A percentile compares a stretch with the other conserved stretches of the same genome.
Conservation (phyloP, 2,113 vertebrate genomes). For the Aptenodytes patagonicus region DNA sequence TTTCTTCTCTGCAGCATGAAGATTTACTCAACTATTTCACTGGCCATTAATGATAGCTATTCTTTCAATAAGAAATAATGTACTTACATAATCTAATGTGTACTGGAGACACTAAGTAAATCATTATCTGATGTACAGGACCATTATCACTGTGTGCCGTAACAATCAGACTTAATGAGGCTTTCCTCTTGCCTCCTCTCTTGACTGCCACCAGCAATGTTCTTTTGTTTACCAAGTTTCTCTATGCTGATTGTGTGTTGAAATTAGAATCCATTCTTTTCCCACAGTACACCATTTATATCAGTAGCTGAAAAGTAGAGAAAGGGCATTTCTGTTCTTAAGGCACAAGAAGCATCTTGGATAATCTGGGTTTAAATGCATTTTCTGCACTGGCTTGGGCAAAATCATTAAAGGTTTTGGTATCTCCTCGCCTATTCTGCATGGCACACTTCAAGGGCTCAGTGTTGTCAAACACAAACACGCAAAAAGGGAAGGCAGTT, state of each 20-base stretch:
- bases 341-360: neutral
- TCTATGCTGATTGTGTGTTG: neutral
- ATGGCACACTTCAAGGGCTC: neutral
- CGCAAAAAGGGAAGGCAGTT: neutral
- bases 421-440: neutral
- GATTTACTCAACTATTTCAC: slow-evolving; percentile 1
- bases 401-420: neutral
- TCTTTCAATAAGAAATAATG: slow-evolving; percentile 7
- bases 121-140: slow-evolving; percentile 14
- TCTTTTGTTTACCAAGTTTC: slow-evolving; percentile 25
- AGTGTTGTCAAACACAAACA: neutral
- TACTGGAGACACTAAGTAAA: slow-evolving; percentile 15
- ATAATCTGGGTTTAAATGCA: neutral
- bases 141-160: slow-evolving; percentile 3
- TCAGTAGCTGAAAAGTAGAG: neutral
- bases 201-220: neutral
- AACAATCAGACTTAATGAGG: slow-evolving; percentile 28
- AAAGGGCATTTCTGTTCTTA: neutral
- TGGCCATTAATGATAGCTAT: neutral
- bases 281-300: neutral
- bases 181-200: neutral
- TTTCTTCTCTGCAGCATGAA: neutral
- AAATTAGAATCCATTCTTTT: neutral
- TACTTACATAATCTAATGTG: neutral
- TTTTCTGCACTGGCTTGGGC: neutral